These are phyloP conservation scores for Varanus komodoensis DNA, from an alignment of 2,113 vertebrate genomes.

Conservation along the genomic window DNA sequence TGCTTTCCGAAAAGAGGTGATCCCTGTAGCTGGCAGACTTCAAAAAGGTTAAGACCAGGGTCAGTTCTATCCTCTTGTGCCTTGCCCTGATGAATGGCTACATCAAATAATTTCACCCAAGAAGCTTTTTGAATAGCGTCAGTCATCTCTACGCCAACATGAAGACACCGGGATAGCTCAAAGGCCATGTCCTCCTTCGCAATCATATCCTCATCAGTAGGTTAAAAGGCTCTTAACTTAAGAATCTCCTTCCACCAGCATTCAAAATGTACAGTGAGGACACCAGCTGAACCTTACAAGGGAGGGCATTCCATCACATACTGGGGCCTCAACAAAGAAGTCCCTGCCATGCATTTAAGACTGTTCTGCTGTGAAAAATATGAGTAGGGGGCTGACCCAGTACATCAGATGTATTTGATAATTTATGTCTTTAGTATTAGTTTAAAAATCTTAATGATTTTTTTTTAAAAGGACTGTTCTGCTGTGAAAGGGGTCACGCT, in stretches of 20 bases:
- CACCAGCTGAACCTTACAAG: neutral
- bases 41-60: neutral
- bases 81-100: neutral
- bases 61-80: neutral
- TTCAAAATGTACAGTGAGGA: neutral
- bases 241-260: neutral
- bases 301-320: neutral
- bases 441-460: too few species aligned
- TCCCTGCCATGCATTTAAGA: neutral
- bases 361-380: neutral
- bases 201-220: neutral
- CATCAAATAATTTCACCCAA: neutral
- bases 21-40: conserved; percentile 59
- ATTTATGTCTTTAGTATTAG: too few species aligned
- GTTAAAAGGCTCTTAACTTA: neutral
- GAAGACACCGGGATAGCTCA: neutral
- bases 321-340: neutral
- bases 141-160: neutral
- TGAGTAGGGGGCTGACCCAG: too few species aligned
- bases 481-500: neutral
- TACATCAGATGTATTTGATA: too few species aligned
- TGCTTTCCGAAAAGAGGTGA: conserved; percentile 76
- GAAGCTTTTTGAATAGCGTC: neutral
- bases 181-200: neutral
- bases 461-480: too few species aligned